Conservation (phyloP, 2,888 invertebrate species). For the Bellardia bayeri region DNA sequence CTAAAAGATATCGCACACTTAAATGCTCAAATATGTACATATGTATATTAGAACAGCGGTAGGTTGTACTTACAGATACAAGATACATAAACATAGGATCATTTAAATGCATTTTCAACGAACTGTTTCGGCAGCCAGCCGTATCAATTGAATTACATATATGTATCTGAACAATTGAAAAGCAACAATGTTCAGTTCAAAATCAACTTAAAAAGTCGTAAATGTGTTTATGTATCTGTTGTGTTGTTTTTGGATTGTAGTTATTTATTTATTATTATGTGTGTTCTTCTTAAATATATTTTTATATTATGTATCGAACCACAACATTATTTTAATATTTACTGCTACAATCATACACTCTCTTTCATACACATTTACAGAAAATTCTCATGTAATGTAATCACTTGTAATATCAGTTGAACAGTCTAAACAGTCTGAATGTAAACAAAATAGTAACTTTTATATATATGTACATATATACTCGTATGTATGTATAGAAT, state of each 20-base stretch:
- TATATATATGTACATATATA: too few species aligned
- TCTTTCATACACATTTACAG: background rate
- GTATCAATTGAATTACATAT: constrained; percentile 57
- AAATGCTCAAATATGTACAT: constrained; percentile 9
- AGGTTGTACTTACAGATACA: constrained; percentile 12
- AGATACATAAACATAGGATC: background rate
- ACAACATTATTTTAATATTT: constrained; percentile 38
- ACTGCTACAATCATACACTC: background rate
- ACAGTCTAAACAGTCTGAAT: background rate
- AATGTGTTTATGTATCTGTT: constrained; percentile 47
- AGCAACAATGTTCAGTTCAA: constrained; percentile 61
- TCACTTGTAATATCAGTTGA: background rate
- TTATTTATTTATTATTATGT: background rate
- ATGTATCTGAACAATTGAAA: constrained; percentile 57
- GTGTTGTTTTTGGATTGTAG: background rate
- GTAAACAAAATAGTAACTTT: background rate
- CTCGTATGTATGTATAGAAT: too few species aligned
- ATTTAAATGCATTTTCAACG: constrained; percentile 32
- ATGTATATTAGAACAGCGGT: constrained; percentile 46
- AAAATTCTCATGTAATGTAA: background rate
- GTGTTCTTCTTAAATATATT: background rate
- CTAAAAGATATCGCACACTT: constrained; percentile 39
- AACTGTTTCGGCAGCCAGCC: constrained; percentile 36
- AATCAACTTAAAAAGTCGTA: constrained; percentile 77
- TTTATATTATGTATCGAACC: constrained; percentile 31